A percentile compares a stretch with the other conserved stretches of the same genome.
Evolutionary conservation across 2,888 invertebrate species (phyloP).

Genomic region (Drosophila stalkeri): DNA sequence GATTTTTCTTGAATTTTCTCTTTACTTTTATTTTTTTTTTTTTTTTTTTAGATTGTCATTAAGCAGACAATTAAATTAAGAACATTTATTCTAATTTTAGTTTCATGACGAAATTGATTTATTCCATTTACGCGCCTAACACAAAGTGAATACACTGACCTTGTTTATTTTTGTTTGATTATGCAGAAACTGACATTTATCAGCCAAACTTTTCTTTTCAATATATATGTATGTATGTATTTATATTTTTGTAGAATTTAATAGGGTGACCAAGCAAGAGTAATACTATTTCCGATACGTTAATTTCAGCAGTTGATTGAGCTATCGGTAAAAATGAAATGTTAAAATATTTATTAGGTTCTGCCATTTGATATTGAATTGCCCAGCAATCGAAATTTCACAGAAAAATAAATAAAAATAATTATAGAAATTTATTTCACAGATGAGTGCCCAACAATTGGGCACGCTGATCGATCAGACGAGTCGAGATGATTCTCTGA

Average conservation of each 20-base stretch:
- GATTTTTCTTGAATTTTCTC: slow-evolving; percentile 10
- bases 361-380: neutral
- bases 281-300: neutral
- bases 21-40: neutral
- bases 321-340: neutral
- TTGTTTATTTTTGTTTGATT: slow-evolving; percentile 26
- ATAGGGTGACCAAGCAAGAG: neutral
- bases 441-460: too few relatives aligned
- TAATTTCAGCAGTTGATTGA: neutral
- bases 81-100: slow-evolving; percentile 29
- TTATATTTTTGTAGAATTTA: neutral
- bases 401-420: too few relatives aligned
- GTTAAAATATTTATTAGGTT: neutral
- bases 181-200: neutral
- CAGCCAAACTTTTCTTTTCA: neutral
- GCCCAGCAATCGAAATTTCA: too few relatives aligned
- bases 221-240: too few relatives aligned
- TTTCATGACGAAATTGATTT: slow-evolving; percentile 37
- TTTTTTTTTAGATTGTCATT: slow-evolving; percentile 65
- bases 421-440: too few relatives aligned
- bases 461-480: too few relatives aligned
- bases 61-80: slow-evolving; percentile 59
- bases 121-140: slow-evolving; percentile 30
- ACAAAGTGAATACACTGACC: slow-evolving; percentile 10
- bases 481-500: too few relatives aligned